Evolutionary conservation across 2,113 vertebrate species (phyloP).

Genomic region (Pyxicephalus adspersus): DNA sequence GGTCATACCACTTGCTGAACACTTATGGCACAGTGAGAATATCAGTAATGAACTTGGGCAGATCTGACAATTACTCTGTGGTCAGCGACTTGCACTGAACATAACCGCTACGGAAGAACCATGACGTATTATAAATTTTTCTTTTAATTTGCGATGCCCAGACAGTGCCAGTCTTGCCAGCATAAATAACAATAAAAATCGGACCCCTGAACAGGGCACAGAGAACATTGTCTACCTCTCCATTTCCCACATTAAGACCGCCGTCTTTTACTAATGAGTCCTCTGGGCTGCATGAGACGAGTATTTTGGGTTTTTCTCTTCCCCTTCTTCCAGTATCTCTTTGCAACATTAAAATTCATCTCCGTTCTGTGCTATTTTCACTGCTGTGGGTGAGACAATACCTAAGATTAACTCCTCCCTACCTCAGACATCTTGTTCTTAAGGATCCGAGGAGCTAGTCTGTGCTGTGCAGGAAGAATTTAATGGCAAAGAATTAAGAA

Average conservation of each 20-base stretch:
- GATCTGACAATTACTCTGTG: not conserved
- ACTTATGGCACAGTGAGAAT: too few relatives aligned
- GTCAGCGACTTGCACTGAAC: not conserved
- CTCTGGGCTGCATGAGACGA: constrained; percentile 43
- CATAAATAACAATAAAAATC: constrained; percentile 11
- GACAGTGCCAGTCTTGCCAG: constrained; percentile 14
- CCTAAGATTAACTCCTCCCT: constrained; percentile 37
- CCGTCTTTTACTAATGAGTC: constrained; percentile 40
- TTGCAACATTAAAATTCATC: constrained; percentile 47
- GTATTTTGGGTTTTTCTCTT: constrained; percentile 37
- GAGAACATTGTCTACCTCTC: constrained; percentile 3
- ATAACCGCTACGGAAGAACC: too few relatives aligned
- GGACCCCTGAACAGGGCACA: not conserved
- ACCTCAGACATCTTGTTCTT: not conserved
- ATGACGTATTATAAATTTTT: not conserved
- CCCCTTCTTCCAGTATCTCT: constrained; percentile 48
- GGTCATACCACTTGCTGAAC: too few relatives aligned
- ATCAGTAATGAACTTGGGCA: too few relatives aligned
- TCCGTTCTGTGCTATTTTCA: constrained; percentile 51
- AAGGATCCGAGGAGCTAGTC: not conserved
- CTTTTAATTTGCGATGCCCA: not conserved
- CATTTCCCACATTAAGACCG: constrained; percentile 38
- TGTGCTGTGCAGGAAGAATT: not conserved
- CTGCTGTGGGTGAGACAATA: constrained; percentile 36
- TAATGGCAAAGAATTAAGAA: not conserved